Evolutionary conservation across 2,113 vertebrate species (phyloP), one percentile per base, ranked within the genome.

Genomic region (Poecile atricapillus): DNA sequence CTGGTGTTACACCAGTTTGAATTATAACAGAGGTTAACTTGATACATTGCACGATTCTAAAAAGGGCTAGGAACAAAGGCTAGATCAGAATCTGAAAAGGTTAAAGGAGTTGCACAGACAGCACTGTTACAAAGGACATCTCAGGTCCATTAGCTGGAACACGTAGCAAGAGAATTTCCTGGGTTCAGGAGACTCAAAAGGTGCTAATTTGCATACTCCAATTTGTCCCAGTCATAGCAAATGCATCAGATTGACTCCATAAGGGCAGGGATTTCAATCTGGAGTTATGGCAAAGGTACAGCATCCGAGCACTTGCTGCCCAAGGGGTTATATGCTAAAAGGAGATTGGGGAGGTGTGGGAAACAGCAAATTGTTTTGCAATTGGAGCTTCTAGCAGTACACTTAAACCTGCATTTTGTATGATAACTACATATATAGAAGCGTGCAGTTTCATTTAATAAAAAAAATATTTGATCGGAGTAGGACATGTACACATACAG

Each of bases 381-480:
- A 15, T 86, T 25, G 13, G 91, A 95, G 58, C 96, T 95, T 94
- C 95, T 84, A 96, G 90, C 91, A 62, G 28, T 85, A 79, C 62
- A 59, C 94, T 97, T 97, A 96, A 95, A 94, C 84, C 85, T 96
- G 50, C 65, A 62, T 93, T 97, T 96, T 96, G 58, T 94, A 90
- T 90, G 87, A 85, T 94, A 96, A 85, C 89, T 49, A 58, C 86
- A 93, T 80, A 77, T 88, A 88, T 37, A 86, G 55, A 90, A 94
- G 94, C 2, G 1, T 94, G 47, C 83, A 76, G 90, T 98, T 98
- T 97, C 89, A 89, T 96, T 97, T 98, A 98, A 98, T 98, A 39
- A 97, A 97, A 97, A 94, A 98, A 97, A 97, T 97, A 96, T 93
- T 97, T 98, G 96, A 97, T 97, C 94, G 94, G 95, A 97, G 93